Evolutionary conservation across 2,888 invertebrate species (phyloP), one percentile per base, ranked within the genome.

Genomic region (Pyralis farinalis): DNA sequence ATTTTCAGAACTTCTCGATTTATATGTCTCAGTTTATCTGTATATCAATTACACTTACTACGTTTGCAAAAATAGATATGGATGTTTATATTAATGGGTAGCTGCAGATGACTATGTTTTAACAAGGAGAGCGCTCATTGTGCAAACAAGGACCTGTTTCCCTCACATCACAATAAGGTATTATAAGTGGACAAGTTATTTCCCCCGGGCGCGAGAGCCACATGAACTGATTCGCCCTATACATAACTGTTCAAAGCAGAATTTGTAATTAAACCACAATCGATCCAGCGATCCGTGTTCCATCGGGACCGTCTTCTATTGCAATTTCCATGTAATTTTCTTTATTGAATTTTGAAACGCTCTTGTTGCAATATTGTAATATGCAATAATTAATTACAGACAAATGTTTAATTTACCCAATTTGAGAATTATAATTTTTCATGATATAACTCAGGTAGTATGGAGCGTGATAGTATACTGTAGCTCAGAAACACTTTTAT

Each of bases 111-210:
- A n/a, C n/a, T n/a, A n/a, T n/a, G n/a, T n/a, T n/a, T n/a, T n/a
- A n/a, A 42, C 30, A 33, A 32, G 22, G 12, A 31, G 31, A 21
- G 1, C 7, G 25, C 2, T 25, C 25, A 40, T 37, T 53, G 51
- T 50, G 49, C 43, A 46, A 50, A 57, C 8, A 25, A 11, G 1
- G 22, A 21, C 9, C 11, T 34, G 11, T 25, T 12, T 25, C 6
- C n/a, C 34, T 34, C 10, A 25, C 20, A 52, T 51, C 42, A 53
- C 53, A 58, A 61, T 59, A 57, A 44, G 29, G 56, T 58, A n/a
- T n/a, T n/a, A 57, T 61, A 54, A 63, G 58, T 63, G 53, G 53
- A 44, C 50, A 46, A 57, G 60, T 62, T 72, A 74, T 76, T 77
- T 72, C 74, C 76, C 77, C 33, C 40, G 39, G 72, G 51, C 51